phyloP scores from a whole-genome alignment of 2,113 vertebrate genomes.

The Castor canadensis region DNA sequence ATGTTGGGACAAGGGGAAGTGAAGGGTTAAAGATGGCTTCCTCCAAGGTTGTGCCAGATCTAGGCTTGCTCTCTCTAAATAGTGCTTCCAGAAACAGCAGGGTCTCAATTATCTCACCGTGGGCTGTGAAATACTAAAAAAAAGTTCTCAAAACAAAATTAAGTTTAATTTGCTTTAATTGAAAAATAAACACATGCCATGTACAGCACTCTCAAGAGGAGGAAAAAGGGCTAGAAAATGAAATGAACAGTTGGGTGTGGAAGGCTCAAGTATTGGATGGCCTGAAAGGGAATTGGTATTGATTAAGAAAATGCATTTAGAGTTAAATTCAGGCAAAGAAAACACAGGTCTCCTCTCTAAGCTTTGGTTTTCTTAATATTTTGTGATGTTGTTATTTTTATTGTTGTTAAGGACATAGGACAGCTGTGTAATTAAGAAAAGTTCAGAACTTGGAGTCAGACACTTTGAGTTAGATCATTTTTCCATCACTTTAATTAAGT shows the following conservation, averaged over 20 bases:
- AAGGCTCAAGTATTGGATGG: neutral
- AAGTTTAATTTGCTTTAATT: constrained; percentile 80
- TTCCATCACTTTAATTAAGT: neutral
- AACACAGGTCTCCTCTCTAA: neutral
- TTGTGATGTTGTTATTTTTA: neutral
- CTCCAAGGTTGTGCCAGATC: constrained; percentile 5
- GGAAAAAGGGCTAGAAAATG: constrained; percentile 50
- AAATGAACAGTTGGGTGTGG: constrained; percentile 65
- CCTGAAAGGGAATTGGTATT: constrained; percentile 8
- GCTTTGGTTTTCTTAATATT: neutral
- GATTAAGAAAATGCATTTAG: constrained; percentile 43
- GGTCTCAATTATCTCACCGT: constrained; percentile 77
- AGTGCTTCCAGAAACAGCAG: constrained; percentile 72
- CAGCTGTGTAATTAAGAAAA: neutral
- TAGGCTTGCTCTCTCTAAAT: constrained; percentile 44
- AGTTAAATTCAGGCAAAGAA: neutral
- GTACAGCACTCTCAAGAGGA: constrained; percentile 63
- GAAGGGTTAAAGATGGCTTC: neutral
- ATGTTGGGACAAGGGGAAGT: neutral
- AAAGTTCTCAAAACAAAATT: constrained; percentile 77
- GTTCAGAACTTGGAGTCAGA: neutral
- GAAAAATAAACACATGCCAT: constrained; percentile 77
- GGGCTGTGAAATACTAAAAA: constrained; percentile 71
- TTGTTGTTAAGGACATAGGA: neutral
- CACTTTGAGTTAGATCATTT: neutral